Evolutionary conservation across 2,888 invertebrate species (phyloP), one percentile per base, ranked within the genome.

Genomic region (Cistogaster globosa): DNA sequence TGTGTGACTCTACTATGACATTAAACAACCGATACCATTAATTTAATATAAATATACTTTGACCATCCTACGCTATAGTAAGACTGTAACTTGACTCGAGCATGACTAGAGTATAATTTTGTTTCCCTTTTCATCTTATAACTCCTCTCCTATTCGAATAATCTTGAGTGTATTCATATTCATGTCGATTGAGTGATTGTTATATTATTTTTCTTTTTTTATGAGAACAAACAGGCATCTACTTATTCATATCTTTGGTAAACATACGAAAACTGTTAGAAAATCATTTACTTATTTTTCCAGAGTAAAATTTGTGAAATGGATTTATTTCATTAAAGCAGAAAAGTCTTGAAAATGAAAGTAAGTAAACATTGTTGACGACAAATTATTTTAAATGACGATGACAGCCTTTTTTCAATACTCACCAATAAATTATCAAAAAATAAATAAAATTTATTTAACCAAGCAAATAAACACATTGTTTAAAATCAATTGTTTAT

Each of bases 231-330:
- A 36, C 22, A 72, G 1, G 57, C 57, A 76, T 58, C 63, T 75
- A 62, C 53, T 45, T 81, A 62, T 42, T 55, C 74, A 81, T 74
- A 81, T 81, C 81, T 81, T 81, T 68, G 36, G 32, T 42, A 75
- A 75, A 81, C 81, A 81, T 60, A 68, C 62, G n/a, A 55, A 48
- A n/a, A 48, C 18, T 45, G 4, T 71, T 42, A 42, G 42, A 12
- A 42, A 12, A 42, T 1, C 12, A 1, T 42, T 11, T 42, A 42
- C 12, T 42, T 42, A 12, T 42, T 42, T 42, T 42, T 42, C 42
- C 1, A 42, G 12, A 42, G 12, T 12, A 12, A 42, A 42, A 42
- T 5, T 32, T 32, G 32, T 42, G 42, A 42, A 42, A 42, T 32
- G 32, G 6, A 6, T 42, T 42, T 12, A 8, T 57, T 42, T n/a